Percentiles rank a stretch among this genome's conserved stretches.
Evolutionary conservation across 2,888 invertebrate species (phyloP).

Genomic region (Molorchus minor): DNA sequence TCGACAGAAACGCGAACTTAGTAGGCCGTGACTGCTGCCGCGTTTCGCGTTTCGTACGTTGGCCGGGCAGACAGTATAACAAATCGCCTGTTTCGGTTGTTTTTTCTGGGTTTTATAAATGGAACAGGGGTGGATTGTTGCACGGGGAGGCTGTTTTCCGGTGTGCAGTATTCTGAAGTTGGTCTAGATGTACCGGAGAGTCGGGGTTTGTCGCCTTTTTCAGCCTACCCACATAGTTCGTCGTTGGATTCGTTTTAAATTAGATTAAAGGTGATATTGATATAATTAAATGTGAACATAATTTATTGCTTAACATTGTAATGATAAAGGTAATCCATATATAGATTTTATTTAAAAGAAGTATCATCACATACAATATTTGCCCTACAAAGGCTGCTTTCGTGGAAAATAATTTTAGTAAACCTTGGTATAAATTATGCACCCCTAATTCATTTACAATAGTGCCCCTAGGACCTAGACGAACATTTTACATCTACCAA

Average conservation of each 20-base stretch:
- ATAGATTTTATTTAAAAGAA: no score
- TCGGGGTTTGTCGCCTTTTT: background rate
- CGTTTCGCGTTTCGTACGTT: constrained; percentile 12
- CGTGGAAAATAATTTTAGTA: no score
- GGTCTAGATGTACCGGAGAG: background rate
- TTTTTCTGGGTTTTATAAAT: constrained; percentile 18
- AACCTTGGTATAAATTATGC: no score
- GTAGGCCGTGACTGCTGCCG: constrained; percentile 21
- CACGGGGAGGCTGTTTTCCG: background rate
- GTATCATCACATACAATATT: no score
- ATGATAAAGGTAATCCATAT: no score
- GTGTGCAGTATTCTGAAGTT: background rate
- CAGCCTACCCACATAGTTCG: background rate
- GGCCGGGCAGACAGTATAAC: background rate
- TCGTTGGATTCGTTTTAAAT: background rate
- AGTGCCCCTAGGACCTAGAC: no score
- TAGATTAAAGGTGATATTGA: background rate
- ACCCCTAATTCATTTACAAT: no score
- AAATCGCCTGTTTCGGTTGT: constrained; percentile 2
- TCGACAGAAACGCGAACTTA: constrained; percentile 8
- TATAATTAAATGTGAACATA: no score
- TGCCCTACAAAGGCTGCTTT: no score
- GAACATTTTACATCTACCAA: no score
- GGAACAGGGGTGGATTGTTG: constrained; percentile 7
- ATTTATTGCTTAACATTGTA: no score